Evolutionary conservation across 2,888 invertebrate genomes (phyloP), one percentile per base, ranked within the genome.

Genomic region (Laothoe populi): DNA sequence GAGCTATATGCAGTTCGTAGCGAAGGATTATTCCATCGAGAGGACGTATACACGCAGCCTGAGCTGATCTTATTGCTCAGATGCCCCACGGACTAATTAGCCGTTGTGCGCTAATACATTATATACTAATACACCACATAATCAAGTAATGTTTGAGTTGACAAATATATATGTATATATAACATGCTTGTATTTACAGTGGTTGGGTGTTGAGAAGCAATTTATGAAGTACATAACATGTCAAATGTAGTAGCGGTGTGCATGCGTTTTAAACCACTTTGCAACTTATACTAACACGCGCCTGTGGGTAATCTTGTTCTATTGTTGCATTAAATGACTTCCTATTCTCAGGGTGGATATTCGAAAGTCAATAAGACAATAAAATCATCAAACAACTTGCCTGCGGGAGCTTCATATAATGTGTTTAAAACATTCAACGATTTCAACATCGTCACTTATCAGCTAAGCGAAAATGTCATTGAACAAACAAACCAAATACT

Each of bases 351-450:
- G 96, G 92, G 93, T 81, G 96, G 96, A 0, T 95, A 96, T 67
- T 88, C 90, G 63, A 87, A 93, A 40, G 90, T 97, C 31, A 93
- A 95, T 73, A 94, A 94, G 78, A 95, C 96, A 4, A 95, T 96
- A 11, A 95, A 94, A 80, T 88, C 94, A 16, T 94, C 96, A 0
- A 97, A 97, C 81, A 89, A 92, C 16, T 89, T 98, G 66, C 98
- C 98, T 0, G 86, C 92, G 48, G 96, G 95, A 42, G 87, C 94
- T 44, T 95, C 97, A 49, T 95, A 95, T 80, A 95, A 96, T 73
- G 94, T 96, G 64, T 97, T 96, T 77, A 94, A 95, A 60, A 96
- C 96, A n/a, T 96, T 95, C 82, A 94, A 96, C 4, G 94, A 95
- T 19, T 98, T 97, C 78, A 94, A 95, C 42, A 92, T 94, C 68